A percentile compares a stretch with the other conserved stretches of the same genome.
phyloP scores from a whole-genome alignment of 1,140 invertebrate species.

The Drosophila sulfurigaster region DNA sequence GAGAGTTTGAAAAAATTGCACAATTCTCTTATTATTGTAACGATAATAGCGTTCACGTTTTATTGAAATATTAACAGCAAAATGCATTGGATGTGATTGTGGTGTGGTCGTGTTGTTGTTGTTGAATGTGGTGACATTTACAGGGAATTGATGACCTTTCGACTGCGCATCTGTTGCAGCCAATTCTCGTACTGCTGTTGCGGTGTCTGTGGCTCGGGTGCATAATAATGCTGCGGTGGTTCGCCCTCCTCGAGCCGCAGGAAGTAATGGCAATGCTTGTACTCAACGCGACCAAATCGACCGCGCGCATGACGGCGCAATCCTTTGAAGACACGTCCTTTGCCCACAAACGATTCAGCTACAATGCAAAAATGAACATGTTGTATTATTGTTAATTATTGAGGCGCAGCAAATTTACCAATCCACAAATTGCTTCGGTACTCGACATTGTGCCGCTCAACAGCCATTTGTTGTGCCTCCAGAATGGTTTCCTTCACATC shows the following conservation, averaged over 20 bases:
- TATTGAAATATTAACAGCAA: constrained; percentile 30
- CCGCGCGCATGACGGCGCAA: constrained; percentile 91
- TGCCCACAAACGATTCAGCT: constrained; percentile 94
- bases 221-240: constrained; percentile 94
- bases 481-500: constrained; percentile 92
- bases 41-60: neutral
- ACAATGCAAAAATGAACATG: constrained; percentile 45
- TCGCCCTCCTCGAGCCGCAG: constrained; percentile 95
- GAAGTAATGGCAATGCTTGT: constrained; percentile 95
- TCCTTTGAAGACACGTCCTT: constrained; percentile 92
- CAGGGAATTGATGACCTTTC: constrained; percentile 90
- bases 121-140: constrained; percentile 82
- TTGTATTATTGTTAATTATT: neutral
- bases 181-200: constrained; percentile 91
- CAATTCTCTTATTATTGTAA: neutral
- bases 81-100: constrained; percentile 8
- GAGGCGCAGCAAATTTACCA: constrained; percentile 87
- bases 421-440: constrained; percentile 98
- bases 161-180: constrained; percentile 89
- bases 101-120: no score
- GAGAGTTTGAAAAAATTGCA: no score
- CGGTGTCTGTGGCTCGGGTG: constrained; percentile 88
- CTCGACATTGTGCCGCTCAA: constrained; percentile 96
- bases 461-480: constrained; percentile 95
- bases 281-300: constrained; percentile 90